A percentile compares a stretch with the other conserved stretches of the same genome.
These are phyloP conservation scores for Biston stratarius DNA, from an alignment of 2,888 invertebrate species.

Conservation along the genomic window DNA sequence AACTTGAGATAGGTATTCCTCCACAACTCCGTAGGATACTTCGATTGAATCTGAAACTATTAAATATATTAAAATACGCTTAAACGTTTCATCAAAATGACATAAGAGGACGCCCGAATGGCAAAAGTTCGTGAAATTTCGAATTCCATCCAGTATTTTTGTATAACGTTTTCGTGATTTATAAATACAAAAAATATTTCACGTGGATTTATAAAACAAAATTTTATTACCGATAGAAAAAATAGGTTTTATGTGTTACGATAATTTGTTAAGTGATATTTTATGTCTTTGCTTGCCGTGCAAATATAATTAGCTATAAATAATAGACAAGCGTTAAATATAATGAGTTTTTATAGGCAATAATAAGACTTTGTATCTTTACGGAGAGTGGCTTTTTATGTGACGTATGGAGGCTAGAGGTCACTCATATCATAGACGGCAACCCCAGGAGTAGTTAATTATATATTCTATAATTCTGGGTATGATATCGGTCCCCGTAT, in stretches of 20 bases:
- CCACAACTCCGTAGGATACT: conserved; percentile 71
- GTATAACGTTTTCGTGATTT: conserved; percentile 23
- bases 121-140: conserved; percentile 24
- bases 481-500: too few species aligned
- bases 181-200: conserved; percentile 33
- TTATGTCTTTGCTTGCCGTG: conserved; percentile 44
- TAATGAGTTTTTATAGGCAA: conserved; percentile 21
- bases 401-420: conserved; percentile 8
- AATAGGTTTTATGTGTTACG: conserved; percentile 44
- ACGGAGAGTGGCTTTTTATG: conserved; percentile 16
- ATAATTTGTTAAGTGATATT: conserved; percentile 52
- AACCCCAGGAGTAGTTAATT: not conserved
- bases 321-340: conserved; percentile 28
- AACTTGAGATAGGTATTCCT: conserved; percentile 70
- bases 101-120: conserved; percentile 25
- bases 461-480: too few species aligned
- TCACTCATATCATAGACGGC: not conserved
- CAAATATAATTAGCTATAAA: conserved; percentile 26
- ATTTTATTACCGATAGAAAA: conserved; percentile 29
- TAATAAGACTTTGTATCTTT: conserved; percentile 22
- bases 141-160: conserved; percentile 28
- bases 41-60: conserved; percentile 71
- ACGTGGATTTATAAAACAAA: conserved; percentile 21
- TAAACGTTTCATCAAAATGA: conserved; percentile 23
- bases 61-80: conserved; percentile 37